Evolutionary conservation across 2,888 invertebrate genomes (phyloP).

Genomic region (Drosophila neotestacea): DNA sequence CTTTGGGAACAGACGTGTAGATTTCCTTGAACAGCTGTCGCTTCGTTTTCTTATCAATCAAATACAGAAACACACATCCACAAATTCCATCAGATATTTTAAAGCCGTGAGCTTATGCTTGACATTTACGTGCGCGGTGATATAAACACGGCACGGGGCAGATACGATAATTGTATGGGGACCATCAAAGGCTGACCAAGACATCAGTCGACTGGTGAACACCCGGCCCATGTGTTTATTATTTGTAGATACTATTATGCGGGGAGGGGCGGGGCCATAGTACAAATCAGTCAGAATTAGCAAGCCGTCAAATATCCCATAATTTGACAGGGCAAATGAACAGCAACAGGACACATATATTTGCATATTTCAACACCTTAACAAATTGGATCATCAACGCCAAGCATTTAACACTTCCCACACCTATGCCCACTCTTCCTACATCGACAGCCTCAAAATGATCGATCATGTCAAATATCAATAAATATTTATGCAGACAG

Average conservation of each 20-base stretch:
- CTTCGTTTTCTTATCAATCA: conserved; percentile 71
- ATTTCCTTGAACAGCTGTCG: conserved; percentile 57
- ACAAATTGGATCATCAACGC: conserved; percentile 66
- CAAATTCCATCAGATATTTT: conserved; percentile 55
- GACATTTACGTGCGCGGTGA: conserved; percentile 70
- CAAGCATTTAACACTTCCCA: conserved; percentile 50
- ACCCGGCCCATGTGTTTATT: conserved; percentile 23
- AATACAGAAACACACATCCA: conserved; percentile 37
- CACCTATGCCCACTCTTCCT: neutral
- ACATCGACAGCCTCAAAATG: conserved; percentile 24
- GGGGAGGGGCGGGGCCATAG: neutral
- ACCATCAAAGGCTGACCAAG: conserved; percentile 35
- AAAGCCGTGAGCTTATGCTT: conserved; percentile 54
- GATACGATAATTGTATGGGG: conserved; percentile 14
- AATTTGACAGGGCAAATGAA: conserved; percentile 46
- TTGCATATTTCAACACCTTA: conserved; percentile 73
- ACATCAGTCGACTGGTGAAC: conserved; percentile 3
- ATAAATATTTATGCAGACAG: conserved; percentile 70
- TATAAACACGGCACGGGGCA: conserved; percentile 50
- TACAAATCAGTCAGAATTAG: conserved; percentile 27
- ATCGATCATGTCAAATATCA: conserved; percentile 74
- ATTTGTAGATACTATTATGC: neutral
- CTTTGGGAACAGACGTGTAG: conserved; percentile 13
- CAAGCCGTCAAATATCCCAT: conserved; percentile 28
- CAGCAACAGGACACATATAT: conserved; percentile 45